phyloP scores from a whole-genome alignment of 2,797 vertebrate genomes.

The Hypotaenidia okinawae region DNA sequence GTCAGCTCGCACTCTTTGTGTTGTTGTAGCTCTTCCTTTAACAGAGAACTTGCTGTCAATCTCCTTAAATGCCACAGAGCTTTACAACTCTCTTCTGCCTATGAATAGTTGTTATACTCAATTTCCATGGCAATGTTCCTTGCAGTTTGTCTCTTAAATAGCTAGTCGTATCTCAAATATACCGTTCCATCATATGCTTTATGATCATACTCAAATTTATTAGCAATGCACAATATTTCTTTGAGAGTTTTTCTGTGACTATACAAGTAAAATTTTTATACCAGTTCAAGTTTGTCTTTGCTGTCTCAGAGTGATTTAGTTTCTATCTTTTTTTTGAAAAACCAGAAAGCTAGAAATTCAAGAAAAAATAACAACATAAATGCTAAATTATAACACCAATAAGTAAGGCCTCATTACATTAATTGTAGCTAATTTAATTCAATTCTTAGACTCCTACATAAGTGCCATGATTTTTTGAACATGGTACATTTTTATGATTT shows the following conservation, averaged over 20 bases:
- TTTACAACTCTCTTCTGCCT: constrained; percentile 50
- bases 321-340: neutral
- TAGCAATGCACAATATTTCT: neutral
- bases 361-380: neutral
- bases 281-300: neutral
- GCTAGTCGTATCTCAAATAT: neutral
- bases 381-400: neutral
- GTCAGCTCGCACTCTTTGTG: neutral
- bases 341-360: neutral
- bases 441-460: neutral
- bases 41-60: constrained; percentile 26
- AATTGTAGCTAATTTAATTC: neutral
- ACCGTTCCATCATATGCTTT: neutral
- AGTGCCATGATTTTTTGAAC: neutral
- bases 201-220: neutral
- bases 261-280: neutral
- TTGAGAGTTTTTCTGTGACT: neutral
- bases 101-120: constrained; percentile 34
- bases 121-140: constrained; percentile 45
- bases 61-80: constrained; percentile 37
- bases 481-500: neutral
- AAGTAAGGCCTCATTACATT: neutral
- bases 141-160: constrained; percentile 3
- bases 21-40: constrained; percentile 15
- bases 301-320: neutral